Base-by-base conservation (phyloP, 2,888 invertebrate genomes). In the Pyrgus malvae region DNA sequence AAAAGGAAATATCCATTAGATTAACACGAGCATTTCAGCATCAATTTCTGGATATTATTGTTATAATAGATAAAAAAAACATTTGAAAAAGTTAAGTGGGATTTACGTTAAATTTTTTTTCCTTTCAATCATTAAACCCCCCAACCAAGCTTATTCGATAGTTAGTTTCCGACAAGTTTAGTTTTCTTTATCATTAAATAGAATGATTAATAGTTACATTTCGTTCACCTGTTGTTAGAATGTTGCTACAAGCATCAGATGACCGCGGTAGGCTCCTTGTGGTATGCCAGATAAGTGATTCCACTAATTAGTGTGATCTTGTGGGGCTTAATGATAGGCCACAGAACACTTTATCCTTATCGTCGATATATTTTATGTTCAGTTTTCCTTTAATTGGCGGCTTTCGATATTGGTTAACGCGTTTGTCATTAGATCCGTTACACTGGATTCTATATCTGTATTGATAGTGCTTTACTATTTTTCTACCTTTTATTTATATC, bases 221-320 rank as follows among this genome's bases (percentile, higher is more conserved):
- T 56, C 55, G 54, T 48, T 48, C 48, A 46, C 53, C 19, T 48
- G 55, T 51, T 54, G 48, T 54, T 48, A 41, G 48, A 54, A 55
- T 55, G 48, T 35, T 19, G 54, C 45, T 41, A 55, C 41, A 58
- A 59, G 45, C 21, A 57, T 50, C 40, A 38, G 50, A 60, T 49
- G 54, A 40, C 45, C 55, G 62, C 59, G 64, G 66, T 63, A 56
- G 62, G 61, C 62, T 58, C 62, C 58, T 50, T 25, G 41, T 61
- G 60, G 63, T 55, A 66, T 63, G 61, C 50, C 51, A 44, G 53
- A 65, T 67, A 63, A 65, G 63, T 64, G 59, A 68, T 66, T 62
- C 49, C 37, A 60, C 62, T 65, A 66, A 63, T 67, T 67, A 65
- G 62, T 59, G 61, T 56, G 57, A 62, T 62, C 62, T 63, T 57